These are phyloP conservation scores for Lepidostoma basale DNA, from an alignment of 1,140 invertebrate species.

Conservation along the genomic window DNA sequence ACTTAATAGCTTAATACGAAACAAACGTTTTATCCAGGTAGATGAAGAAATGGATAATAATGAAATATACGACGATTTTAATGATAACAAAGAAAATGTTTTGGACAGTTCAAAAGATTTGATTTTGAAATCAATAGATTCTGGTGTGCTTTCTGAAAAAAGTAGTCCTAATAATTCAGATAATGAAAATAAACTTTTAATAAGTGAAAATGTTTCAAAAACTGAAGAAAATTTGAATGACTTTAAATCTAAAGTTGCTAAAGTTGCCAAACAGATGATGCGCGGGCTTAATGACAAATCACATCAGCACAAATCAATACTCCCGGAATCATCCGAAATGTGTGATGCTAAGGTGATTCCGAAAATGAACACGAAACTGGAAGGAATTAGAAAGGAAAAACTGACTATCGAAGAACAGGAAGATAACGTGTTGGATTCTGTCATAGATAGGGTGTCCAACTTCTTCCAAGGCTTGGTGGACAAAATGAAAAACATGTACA, in stretches of 20 bases:
- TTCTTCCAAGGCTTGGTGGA: slow-evolving; percentile 7
- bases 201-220: too few relatives aligned
- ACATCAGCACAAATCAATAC: not conserved
- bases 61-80: not conserved
- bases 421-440: not conserved
- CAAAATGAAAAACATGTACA: not conserved
- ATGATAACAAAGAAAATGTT: not conserved
- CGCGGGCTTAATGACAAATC: too few relatives aligned
- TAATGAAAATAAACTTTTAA: too few relatives aligned
- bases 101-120: too few relatives aligned
- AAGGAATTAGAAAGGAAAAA: not conserved
- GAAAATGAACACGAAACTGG: not conserved
- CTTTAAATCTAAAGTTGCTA: not conserved
- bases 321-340: not conserved
- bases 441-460: slow-evolving; percentile 4
- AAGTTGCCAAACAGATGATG: not conserved
- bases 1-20: not conserved
- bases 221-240: too few relatives aligned
- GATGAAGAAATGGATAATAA: slow-evolving; percentile 14
- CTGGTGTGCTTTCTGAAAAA: too few relatives aligned
- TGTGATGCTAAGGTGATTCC: not conserved
- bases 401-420: not conserved
- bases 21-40: not conserved
- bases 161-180: not conserved
- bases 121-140: too few relatives aligned